Conservation (phyloP, 2,888 invertebrate genomes). For the Synergus gifuensis region DNA sequence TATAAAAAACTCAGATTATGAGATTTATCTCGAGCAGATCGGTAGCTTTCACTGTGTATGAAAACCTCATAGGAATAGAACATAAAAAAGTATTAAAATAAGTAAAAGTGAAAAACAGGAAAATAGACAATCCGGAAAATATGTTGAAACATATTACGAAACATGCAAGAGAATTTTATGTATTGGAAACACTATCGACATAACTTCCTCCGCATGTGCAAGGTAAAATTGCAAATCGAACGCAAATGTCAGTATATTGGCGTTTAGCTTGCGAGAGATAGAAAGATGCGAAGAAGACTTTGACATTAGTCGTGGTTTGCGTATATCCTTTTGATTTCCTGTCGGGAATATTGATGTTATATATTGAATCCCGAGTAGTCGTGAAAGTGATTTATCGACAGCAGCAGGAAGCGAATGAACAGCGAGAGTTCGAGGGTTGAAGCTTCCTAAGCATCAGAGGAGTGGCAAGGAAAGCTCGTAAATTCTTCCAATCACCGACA, state of each 20-base stretch:
- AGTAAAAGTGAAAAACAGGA: neutral
- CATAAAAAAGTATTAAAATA: neutral
- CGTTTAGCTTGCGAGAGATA: neutral
- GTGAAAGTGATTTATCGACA: constrained; percentile 65
- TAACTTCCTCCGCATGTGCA: neutral
- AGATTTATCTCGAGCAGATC: no score
- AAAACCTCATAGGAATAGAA: no score
- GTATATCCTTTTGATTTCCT: constrained; percentile 57
- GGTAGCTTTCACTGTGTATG: no score
- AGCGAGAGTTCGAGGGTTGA: constrained; percentile 46
- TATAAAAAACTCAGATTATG: no score
- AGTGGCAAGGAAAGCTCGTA: constrained; percentile 60
- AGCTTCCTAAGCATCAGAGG: constrained; percentile 49
- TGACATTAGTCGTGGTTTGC: constrained; percentile 35
- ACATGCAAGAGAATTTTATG: constrained; percentile 4
- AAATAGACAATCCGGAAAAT: neutral
- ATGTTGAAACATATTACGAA: neutral
- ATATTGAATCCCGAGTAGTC: constrained; percentile 65
- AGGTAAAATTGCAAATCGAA: constrained; percentile 20
- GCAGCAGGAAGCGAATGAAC: constrained; percentile 43
- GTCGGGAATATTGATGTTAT: constrained; percentile 63
- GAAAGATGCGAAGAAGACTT: constrained; percentile 1
- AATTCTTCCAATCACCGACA: constrained; percentile 68
- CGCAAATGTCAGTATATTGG: constrained; percentile 7
- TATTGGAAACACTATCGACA: constrained; percentile 17